A percentile compares a stretch with the other conserved stretches of the same genome.
Conservation (phyloP, 2,888 invertebrate species). For the Eucriotettix oculatus region DNA sequence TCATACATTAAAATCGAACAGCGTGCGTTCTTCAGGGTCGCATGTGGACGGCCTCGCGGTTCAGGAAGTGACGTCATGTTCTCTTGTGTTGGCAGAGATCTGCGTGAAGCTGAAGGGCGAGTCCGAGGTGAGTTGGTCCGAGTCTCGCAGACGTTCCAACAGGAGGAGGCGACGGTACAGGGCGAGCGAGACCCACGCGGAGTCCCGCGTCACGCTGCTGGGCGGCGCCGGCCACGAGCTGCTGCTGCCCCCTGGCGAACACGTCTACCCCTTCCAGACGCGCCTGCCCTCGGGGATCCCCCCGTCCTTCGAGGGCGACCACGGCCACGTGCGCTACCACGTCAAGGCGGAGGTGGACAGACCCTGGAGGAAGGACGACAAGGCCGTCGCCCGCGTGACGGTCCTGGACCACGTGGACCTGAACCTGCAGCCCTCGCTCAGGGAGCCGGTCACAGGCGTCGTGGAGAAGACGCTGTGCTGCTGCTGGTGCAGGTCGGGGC, state of each 20-base stretch:
- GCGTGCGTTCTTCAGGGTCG: no score
- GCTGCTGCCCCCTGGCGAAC: slow-evolving; percentile 34
- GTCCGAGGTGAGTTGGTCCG: no score
- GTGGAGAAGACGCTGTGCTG: slow-evolving; percentile 63
- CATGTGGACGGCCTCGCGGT: no score
- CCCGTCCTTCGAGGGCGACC: slow-evolving; percentile 55
- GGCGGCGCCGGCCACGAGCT: no score
- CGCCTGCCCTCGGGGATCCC: slow-evolving; percentile 54
- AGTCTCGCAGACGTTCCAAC: no score
- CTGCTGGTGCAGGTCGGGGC: slow-evolving; percentile 57
- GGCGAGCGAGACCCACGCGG: no score
- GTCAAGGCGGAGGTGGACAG: slow-evolving; percentile 64
- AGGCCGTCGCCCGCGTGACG: slow-evolving; percentile 63
- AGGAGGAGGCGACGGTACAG: no score
- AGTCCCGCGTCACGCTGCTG: no score
- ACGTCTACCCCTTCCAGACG: slow-evolving; percentile 63
- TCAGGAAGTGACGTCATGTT: no score
- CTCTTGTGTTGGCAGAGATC: no score
- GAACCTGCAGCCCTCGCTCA: slow-evolving; percentile 53
- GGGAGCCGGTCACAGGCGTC: slow-evolving; percentile 51
- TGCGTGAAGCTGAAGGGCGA: no score
- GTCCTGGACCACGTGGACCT: slow-evolving; percentile 67
- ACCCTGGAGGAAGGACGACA: slow-evolving; percentile 72
- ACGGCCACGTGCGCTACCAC: slow-evolving; percentile 58
- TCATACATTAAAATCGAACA: no score